phyloP scores from a whole-genome alignment of 64 coral and sea anemone species.

The Catalaphyllia jardinei region DNA sequence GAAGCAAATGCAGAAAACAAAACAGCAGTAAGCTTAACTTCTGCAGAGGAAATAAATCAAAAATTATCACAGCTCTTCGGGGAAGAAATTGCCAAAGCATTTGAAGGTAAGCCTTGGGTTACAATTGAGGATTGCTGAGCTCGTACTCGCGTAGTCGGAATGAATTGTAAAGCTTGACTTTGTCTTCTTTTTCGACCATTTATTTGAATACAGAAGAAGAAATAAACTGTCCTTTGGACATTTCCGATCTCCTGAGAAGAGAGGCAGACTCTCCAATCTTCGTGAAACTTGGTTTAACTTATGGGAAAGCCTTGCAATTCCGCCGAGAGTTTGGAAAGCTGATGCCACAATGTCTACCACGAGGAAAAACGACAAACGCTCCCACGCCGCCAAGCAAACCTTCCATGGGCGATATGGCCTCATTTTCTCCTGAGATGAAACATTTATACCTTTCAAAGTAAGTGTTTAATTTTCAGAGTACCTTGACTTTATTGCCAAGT shows the following conservation, averaged over 20 bases:
- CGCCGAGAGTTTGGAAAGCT: slow-evolving; percentile 38
- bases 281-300: slow-evolving; percentile 8
- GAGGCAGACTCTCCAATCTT: slow-evolving; percentile 46
- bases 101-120: slow-evolving; percentile 42
- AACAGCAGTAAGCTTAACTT: slow-evolving; percentile 15
- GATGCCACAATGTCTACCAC: slow-evolving; percentile 24
- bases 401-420: slow-evolving; percentile 13
- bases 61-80: slow-evolving; percentile 50
- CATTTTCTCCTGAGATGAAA: slow-evolving; percentile 14
- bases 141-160: background rate
- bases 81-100: slow-evolving; percentile 49
- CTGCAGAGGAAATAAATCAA: slow-evolving; percentile 50
- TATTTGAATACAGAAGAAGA: background rate
- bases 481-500: background rate
- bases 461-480: background rate
- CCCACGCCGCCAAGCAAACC: background rate
- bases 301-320: slow-evolving; percentile 48
- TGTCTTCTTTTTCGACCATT: slow-evolving; percentile 25
- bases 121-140: background rate
- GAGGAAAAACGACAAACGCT: background rate
- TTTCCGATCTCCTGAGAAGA: slow-evolving; percentile 33
- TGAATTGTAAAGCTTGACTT: background rate
- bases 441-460: slow-evolving; percentile 28
- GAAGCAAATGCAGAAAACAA: background rate
- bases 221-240: slow-evolving; percentile 13